Conservation (phyloP, 1,140 invertebrate species). For the Neodiprion virginianus region DNA sequence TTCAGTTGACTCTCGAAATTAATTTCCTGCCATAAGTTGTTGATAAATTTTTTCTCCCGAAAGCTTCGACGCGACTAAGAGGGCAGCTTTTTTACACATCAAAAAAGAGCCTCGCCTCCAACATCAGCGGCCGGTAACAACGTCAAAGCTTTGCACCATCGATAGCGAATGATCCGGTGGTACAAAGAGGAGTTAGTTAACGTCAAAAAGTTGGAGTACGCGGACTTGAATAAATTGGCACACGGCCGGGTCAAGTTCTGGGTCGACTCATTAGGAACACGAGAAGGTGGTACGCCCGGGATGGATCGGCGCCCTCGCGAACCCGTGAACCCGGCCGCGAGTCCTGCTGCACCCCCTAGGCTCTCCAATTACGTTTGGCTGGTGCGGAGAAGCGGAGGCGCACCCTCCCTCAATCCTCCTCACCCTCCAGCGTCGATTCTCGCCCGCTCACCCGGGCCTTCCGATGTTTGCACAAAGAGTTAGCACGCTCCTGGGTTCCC, state of each 20-base stretch:
- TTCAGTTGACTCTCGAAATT: too few species aligned
- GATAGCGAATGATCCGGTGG: not conserved
- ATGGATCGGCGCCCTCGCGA: constrained; percentile 17
- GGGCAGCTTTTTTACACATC: too few species aligned
- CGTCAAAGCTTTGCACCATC: too few species aligned
- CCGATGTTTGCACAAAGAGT: constrained; percentile 32
- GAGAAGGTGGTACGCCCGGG: constrained; percentile 24
- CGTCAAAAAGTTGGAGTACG: not conserved
- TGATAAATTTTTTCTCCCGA: too few species aligned
- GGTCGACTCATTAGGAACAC: constrained; percentile 51
- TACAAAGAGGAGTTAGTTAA: constrained; percentile 3
- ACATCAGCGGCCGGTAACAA: too few species aligned
- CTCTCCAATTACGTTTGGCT: constrained; percentile 35
- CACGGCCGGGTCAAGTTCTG: constrained; percentile 47
- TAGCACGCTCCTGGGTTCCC: constrained; percentile 40
- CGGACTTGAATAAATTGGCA: constrained; percentile 14
- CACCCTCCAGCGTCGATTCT: not conserved
- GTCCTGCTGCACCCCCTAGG: constrained; percentile 3
- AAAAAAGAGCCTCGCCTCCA: too few species aligned
- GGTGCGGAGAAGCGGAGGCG: constrained; percentile 16
- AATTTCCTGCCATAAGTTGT: too few species aligned
- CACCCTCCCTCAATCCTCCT: constrained; percentile 30
- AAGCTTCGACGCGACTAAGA: too few species aligned
- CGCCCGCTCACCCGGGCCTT: constrained; percentile 20
- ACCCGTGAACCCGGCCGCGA: constrained; percentile 23